phyloP scores from a whole-genome alignment of 2,797 vertebrate species.

The Enteromius afrohamiltoni region DNA sequence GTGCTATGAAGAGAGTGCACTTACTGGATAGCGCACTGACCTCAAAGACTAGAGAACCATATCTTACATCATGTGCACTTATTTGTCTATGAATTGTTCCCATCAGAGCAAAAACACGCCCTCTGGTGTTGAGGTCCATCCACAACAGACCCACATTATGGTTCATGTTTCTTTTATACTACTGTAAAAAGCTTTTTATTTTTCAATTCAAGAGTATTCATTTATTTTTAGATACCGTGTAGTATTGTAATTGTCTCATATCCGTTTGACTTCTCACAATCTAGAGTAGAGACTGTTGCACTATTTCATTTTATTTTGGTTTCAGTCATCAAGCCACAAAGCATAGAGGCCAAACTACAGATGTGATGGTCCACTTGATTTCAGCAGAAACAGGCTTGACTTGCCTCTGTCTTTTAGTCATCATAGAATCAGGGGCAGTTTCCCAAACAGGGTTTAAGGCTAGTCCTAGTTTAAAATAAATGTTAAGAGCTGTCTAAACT shows the following conservation, averaged over 20 bases:
- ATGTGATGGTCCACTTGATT: conserved; percentile 18
- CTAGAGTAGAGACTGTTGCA: conserved; percentile 1
- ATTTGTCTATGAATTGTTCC: neutral
- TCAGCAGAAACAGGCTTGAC: neutral
- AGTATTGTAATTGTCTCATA: neutral
- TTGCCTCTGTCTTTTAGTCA: neutral
- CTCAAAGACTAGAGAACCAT: neutral
- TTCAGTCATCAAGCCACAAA: neutral
- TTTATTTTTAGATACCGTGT: neutral
- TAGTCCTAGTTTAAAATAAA: too few relatives aligned
- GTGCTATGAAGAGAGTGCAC: conserved; percentile 71
- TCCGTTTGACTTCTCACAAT: neutral
- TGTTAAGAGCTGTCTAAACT: too few relatives aligned
- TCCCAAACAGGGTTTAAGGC: too few relatives aligned
- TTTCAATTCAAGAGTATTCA: neutral
- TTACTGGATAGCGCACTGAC: neutral
- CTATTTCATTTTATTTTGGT: conserved; percentile 8
- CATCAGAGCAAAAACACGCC: neutral
- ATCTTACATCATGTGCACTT: neutral
- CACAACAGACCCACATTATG: neutral
- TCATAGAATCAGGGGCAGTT: neutral
- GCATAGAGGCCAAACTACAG: neutral
- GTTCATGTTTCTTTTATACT: neutral
- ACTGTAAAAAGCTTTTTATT: conserved; percentile 9
- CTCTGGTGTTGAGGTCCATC: conserved; percentile 15